Conservation (phyloP, 2,113 vertebrate genomes). For the Megalops atlanticus region DNA sequence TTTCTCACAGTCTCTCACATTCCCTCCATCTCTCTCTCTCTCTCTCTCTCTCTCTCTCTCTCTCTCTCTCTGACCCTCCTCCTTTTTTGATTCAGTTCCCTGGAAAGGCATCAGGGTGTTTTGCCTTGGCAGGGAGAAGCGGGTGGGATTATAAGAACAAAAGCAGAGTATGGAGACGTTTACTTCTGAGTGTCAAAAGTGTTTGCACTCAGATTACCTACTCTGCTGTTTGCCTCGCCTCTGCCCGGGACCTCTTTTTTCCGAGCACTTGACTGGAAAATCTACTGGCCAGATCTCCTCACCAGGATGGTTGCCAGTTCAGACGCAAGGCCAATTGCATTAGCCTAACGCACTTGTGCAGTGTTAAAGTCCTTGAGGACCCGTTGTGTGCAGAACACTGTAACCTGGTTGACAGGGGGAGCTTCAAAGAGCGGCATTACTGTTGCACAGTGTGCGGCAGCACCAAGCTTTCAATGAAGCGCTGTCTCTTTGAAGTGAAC, state of each 20-base stretch:
- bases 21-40: constrained; percentile 29
- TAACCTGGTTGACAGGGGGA: neutral
- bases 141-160: constrained; percentile 10
- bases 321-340: constrained; percentile 36
- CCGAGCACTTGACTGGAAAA: neutral
- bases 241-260: neutral
- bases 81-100: neutral
- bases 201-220: constrained; percentile 38
- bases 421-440: neutral
- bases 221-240: constrained; percentile 14
- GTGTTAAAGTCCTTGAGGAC: neutral
- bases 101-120: constrained; percentile 20
- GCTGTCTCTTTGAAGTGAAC: too few species aligned
- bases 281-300: constrained; percentile 25
- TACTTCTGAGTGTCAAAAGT: neutral
- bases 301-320: constrained; percentile 44
- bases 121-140: constrained; percentile 25
- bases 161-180: constrained; percentile 20
- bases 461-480: too few species aligned
- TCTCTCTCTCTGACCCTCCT: neutral
- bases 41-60: neutral
- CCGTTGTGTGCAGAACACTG: neutral
- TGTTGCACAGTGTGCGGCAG: too few species aligned
- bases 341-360: constrained; percentile 19
- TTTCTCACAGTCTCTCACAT: constrained; percentile 7